These are phyloP conservation scores for Mycetomoellerius zeteki DNA, from an alignment of 1,140 invertebrate genomes.

Conservation along the genomic window DNA sequence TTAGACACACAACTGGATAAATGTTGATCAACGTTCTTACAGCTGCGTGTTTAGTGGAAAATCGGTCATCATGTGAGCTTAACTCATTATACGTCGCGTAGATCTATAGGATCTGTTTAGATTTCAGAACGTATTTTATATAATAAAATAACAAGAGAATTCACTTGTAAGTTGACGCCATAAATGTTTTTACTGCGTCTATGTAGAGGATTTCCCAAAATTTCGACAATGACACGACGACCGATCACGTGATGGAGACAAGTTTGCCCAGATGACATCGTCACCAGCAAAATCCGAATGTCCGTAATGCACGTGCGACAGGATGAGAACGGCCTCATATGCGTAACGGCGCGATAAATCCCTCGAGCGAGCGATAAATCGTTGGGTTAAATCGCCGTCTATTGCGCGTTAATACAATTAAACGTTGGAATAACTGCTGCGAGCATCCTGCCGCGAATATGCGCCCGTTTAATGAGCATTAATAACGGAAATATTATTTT, in stretches of 20 bases:
- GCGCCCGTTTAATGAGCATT: background rate
- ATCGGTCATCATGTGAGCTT: background rate
- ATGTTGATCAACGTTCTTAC: slow-evolving; percentile 46
- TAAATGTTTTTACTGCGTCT: background rate
- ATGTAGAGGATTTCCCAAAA: background rate
- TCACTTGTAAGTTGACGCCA: background rate
- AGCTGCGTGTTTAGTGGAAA: background rate
- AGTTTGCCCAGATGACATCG: slow-evolving; percentile 23
- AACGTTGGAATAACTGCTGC: slow-evolving; percentile 31
- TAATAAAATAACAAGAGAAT: background rate
- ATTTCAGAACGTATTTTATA: background rate
- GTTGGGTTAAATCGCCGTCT: slow-evolving; percentile 40
- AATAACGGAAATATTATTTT: slow-evolving; percentile 10
- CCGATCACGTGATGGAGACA: background rate
- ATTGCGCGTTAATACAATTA: slow-evolving; percentile 42
- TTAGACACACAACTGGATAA: slow-evolving; percentile 15
- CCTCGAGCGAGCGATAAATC: slow-evolving; percentile 43
- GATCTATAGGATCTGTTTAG: background rate
- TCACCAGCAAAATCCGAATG: slow-evolving; percentile 38
- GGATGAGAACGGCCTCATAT: background rate
- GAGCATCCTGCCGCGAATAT: background rate
- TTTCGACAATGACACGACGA: background rate
- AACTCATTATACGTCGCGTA: background rate
- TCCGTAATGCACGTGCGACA: slow-evolving; percentile 39
- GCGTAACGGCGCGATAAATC: slow-evolving; percentile 46